Base-by-base conservation (phyloP, 37 sponge, comb jelly and placozoan species). In the Spongilla lacustris region DNA sequence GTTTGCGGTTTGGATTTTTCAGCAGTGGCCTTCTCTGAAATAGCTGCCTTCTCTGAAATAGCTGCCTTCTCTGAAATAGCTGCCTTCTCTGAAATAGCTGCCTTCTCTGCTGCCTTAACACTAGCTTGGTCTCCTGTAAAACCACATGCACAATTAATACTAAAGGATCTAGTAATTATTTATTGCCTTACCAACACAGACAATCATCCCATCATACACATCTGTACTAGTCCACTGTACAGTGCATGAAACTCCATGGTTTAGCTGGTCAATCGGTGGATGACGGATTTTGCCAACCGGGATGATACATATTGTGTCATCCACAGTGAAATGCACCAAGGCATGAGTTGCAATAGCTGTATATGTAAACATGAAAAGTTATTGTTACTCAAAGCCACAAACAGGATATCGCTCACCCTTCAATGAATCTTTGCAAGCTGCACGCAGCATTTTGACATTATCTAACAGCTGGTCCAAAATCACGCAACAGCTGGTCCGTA, bases 371-470 rank as follows among this genome's bases (percentile, higher is more conserved):
- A 58, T 58, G 58, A 58, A 8, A 58, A 58, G 19, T 58, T 58
- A 58, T 58, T 58, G 58, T 58, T 58, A 58, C 11, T 58, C 58
- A 58, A 13, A 58, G 58, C 58, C 58, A 58, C 58, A 58, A 17
- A 58, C 14, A 58, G 58, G 58, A 58, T 58, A 58, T n/a, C 58
- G 21, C 58, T 58, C 58, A 58, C 58, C 58, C 11, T 58, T 58
- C 58, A 58, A 58, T 58, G 58, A 58, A 58, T 58, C 58, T 58
- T 58, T 58, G 58, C 58, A 58, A 58, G 58, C 58, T 58, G 58
- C 58, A 58, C 58, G 58, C 58, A 58, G 11, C 58, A 58, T 58
- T 17, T 58, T 58, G 58, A 58, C 11, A 58, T 8, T 8, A 58
- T 13, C 58, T 58, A 58, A 17, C 58, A 58, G 58, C 58, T 58